Conservation (phyloP, 37 sponge, comb jelly and placozoan genomes). For the Dysidea cf. avara region DNA sequence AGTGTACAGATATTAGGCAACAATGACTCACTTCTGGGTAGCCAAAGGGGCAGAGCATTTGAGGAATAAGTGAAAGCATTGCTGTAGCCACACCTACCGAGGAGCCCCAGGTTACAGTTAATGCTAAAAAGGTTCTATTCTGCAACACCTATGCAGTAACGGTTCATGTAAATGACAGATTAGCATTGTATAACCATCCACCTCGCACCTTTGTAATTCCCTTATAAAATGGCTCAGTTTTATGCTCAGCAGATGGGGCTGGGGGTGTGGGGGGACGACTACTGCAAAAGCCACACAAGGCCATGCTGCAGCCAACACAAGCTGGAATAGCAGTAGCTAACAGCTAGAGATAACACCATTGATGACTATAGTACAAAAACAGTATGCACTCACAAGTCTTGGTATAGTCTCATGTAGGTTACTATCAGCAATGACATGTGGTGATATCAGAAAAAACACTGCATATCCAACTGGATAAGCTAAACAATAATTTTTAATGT, state of each 20-base stretch:
- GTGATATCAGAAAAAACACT: constrained; percentile 51
- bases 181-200: neutral
- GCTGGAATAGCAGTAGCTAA: constrained; percentile 77
- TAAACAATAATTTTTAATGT: neutral
- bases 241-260: constrained; percentile 47
- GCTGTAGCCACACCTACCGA: constrained; percentile 51
- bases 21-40: constrained; percentile 51
- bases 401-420: constrained; percentile 10
- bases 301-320: constrained; percentile 32
- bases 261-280: constrained; percentile 75
- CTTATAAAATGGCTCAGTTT: constrained; percentile 53
- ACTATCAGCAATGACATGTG: constrained; percentile 43
- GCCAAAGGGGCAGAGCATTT: constrained; percentile 73
- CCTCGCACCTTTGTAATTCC: constrained; percentile 60
- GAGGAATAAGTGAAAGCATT: constrained; percentile 49
- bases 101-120: constrained; percentile 36
- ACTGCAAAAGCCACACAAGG: constrained; percentile 52
- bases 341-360: constrained; percentile 31
- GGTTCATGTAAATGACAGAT: too few relatives aligned
- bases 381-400: constrained; percentile 47
- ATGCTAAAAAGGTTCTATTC: constrained; percentile 21
- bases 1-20: too few relatives aligned
- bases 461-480: constrained; percentile 83
- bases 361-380: too few relatives aligned
- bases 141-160: constrained; percentile 13